Evolutionary conservation across 2,888 invertebrate genomes (phyloP).

Genomic region (Colostygia pectinataria): DNA sequence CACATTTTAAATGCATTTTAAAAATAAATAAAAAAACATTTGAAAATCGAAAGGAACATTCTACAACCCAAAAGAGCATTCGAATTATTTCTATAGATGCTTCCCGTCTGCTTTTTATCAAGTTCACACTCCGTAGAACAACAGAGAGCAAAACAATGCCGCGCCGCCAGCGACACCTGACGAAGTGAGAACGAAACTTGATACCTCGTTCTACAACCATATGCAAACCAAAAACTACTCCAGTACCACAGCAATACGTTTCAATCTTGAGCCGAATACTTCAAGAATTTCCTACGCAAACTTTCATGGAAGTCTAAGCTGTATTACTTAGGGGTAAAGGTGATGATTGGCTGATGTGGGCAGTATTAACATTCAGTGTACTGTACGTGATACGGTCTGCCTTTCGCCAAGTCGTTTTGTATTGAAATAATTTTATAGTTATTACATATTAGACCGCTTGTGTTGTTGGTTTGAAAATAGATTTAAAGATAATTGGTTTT

Average conservation of each 20-base stretch:
- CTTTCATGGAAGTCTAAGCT: conserved; percentile 33
- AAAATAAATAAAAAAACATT: conserved; percentile 11
- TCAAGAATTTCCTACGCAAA: conserved; percentile 15
- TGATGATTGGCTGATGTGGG: conserved; percentile 39
- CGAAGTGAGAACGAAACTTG: conserved; percentile 79
- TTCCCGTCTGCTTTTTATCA: conserved; percentile 67
- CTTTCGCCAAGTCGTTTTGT: conserved; percentile 78
- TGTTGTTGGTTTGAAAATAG: conserved; percentile 45
- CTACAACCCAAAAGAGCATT: conserved; percentile 24
- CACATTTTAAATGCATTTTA: too few species aligned
- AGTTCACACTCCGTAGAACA: conserved; percentile 78
- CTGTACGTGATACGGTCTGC: conserved; percentile 75
- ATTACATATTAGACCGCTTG: conserved; percentile 72
- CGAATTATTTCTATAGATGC: conserved; percentile 54
- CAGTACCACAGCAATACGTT: conserved; percentile 36
- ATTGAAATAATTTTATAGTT: conserved; percentile 80
- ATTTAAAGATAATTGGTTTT: conserved; percentile 34
- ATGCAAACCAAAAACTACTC: conserved; percentile 37
- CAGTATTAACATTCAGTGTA: conserved; percentile 69
- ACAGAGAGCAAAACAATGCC: conserved; percentile 75
- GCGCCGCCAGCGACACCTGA: conserved; percentile 79
- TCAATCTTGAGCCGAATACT: conserved; percentile 37
- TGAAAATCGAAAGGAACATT: conserved; percentile 30
- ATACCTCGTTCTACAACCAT: conserved; percentile 50
- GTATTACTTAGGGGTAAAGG: conserved; percentile 42